Evolutionary conservation across 2,888 invertebrate species (phyloP), one percentile per base, ranked within the genome.

Genomic region (Hipparchia sbordonii): DNA sequence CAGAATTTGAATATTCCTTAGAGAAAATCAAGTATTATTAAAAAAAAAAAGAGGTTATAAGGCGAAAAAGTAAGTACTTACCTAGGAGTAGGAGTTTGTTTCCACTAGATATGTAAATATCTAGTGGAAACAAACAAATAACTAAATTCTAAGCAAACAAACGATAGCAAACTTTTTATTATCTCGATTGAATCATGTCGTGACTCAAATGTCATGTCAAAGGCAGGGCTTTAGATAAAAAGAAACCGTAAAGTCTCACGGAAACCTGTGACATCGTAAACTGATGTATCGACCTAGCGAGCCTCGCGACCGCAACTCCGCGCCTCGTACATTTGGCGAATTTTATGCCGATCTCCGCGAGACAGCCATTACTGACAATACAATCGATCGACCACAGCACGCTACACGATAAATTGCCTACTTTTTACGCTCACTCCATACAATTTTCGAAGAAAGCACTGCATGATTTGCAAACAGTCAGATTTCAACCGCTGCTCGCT

Each of bases 371-470:
- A 13, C 84, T 82, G 81, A 80, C 81, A 81, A 82, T 82, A 77
- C 82, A 86, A 92, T 92, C 92, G 93, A 93, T 92, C 87, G 86
- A 77, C 77, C 79, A 74, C 84, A 82, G 84, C 92, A 93, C 92
- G 92, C 92, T 77, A 84, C 80, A 79, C 89, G 84, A 91, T 92
- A 89, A 90, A 89, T 91, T 89, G 91, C 57, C 57, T 57, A 23
- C 90, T 93, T 92, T 92, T 92, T 91, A 87, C 86, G 86, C 81
- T 85, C 84, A 82, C 85, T 87, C 80, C 76, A 82, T 80, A 82
- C 83, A 84, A 82, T 85, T 81, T 79, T 83, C 84, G 84, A 84
- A 85, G 86, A 83, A 83, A 81, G 79, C 81, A 79, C 77, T 82
- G 84, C 86, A 87, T 87, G 89, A 83, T 85, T 84, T 83, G 84